These are phyloP conservation scores for Hirtodrosophila cameraria DNA, from an alignment of 2,888 invertebrate genomes.

Conservation along the genomic window DNA sequence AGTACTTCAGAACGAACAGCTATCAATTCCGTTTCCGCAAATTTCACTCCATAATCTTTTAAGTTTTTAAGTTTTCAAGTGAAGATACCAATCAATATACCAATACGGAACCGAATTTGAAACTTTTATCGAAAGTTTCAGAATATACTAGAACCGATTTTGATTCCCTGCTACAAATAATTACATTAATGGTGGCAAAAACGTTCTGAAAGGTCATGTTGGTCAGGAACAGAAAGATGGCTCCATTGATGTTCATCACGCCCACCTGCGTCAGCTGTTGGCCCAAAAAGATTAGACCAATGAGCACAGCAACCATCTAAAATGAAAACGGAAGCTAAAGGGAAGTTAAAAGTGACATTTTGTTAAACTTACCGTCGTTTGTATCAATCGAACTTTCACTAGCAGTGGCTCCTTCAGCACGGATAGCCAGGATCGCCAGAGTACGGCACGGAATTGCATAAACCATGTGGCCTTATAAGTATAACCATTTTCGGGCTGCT, in stretches of 20 bases:
- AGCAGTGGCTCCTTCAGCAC: conserved; percentile 95
- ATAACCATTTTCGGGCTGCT: conserved; percentile 86
- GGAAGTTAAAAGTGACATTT: not conserved
- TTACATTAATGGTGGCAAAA: conserved; percentile 96
- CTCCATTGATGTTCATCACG: conserved; percentile 97
- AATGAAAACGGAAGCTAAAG: not conserved
- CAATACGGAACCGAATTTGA: no score
- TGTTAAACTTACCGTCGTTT: conserved; percentile 90
- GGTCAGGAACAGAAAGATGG: conserved; percentile 94
- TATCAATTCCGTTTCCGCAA: no score
- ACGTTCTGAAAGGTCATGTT: conserved; percentile 97
- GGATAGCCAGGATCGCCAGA: conserved; percentile 95
- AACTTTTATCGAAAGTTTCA: no score
- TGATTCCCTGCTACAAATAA: no score
- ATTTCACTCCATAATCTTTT: no score
- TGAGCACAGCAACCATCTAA: conserved; percentile 94
- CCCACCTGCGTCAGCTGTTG: conserved; percentile 93
- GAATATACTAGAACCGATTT: no score
- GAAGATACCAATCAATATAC: no score
- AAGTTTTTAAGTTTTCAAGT: no score
- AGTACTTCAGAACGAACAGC: no score
- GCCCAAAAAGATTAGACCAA: conserved; percentile 94
- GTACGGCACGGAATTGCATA: conserved; percentile 93
- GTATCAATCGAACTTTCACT: conserved; percentile 93
- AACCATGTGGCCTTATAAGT: conserved; percentile 89